These are phyloP conservation scores for Antheraea assamensis DNA, from an alignment of 2,888 invertebrate genomes.

Conservation along the genomic window DNA sequence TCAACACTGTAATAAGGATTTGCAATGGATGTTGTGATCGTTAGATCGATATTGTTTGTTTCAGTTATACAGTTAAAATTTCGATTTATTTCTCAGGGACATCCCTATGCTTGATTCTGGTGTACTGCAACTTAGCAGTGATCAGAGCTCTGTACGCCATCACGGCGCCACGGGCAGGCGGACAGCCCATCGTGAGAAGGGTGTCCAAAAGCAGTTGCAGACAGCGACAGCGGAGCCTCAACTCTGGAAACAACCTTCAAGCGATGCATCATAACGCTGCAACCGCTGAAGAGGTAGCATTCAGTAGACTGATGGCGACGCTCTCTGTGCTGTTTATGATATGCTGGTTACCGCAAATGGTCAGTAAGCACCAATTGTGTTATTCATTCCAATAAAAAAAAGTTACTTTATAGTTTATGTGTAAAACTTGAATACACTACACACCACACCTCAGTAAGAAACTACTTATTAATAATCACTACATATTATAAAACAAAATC, in stretches of 20 bases:
- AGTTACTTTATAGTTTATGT: not conserved
- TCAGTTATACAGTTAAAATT: not conserved
- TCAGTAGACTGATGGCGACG: conserved; percentile 92
- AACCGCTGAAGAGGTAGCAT: conserved; percentile 91
- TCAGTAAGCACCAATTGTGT: conserved; percentile 57
- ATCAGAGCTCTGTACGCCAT: conserved; percentile 87
- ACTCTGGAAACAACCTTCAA: conserved; percentile 50
- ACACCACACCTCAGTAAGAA: not conserved
- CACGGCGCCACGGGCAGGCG: conserved; percentile 60
- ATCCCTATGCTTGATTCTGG: conserved; percentile 87
- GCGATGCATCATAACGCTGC: conserved; percentile 71
- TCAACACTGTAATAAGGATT: not conserved
- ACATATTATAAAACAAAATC: too few relatives aligned
- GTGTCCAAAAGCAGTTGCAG: conserved; percentile 69
- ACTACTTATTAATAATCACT: too few relatives aligned
- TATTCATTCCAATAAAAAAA: not conserved
- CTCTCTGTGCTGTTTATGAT: conserved; percentile 91
- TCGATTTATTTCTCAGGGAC: conserved; percentile 78
- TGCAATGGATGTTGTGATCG: not conserved
- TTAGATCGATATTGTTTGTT: not conserved
- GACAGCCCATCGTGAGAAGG: conserved; percentile 59
- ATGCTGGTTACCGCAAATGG: conserved; percentile 95
- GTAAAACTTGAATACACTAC: not conserved
- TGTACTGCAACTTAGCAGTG: conserved; percentile 92
- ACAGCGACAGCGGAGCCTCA: conserved; percentile 43